Percentiles rank a stretch among this genome's conserved stretches.
Conservation (phyloP, 1,140 invertebrate species). For the Plodia interpunctella region DNA sequence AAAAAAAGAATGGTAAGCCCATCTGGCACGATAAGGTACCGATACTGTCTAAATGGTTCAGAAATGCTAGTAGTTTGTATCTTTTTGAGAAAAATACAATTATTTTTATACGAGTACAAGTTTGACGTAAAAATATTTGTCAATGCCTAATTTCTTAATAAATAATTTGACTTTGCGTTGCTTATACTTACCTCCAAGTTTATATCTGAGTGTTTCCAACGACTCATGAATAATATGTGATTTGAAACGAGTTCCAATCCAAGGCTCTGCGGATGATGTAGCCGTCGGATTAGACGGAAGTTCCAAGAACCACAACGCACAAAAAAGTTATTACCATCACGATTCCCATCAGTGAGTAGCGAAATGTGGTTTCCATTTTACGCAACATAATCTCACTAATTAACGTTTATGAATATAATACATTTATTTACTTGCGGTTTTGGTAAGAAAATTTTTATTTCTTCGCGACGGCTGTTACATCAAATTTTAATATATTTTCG, state of each 20-base stretch:
- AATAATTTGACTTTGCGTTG: too few relatives aligned
- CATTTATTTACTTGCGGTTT: not conserved
- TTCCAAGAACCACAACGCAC: constrained; percentile 14
- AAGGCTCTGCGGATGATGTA: not conserved
- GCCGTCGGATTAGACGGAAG: constrained; percentile 10
- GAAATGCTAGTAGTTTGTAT: too few relatives aligned
- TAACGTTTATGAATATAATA: constrained; percentile 6
- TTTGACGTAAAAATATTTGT: too few relatives aligned
- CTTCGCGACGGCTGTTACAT: not conserved
- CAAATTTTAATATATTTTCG: not conserved
- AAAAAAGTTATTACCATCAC: constrained; percentile 16
- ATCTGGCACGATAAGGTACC: too few relatives aligned
- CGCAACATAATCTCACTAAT: constrained; percentile 4
- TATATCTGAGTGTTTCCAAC: too few relatives aligned
- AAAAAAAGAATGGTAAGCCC: too few relatives aligned
- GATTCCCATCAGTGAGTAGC: constrained; percentile 12
- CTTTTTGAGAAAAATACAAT: too few relatives aligned
- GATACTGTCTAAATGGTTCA: too few relatives aligned
- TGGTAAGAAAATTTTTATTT: not conserved
- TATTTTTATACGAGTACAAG: too few relatives aligned
- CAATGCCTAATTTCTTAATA: too few relatives aligned
- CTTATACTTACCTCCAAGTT: too few relatives aligned
- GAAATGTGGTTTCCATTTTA: constrained; percentile 8
- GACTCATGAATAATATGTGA: not conserved
- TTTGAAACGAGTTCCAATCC: not conserved